Evolutionary conservation across 2,888 invertebrate genomes (phyloP).

Genomic region (Laothoe populi): DNA sequence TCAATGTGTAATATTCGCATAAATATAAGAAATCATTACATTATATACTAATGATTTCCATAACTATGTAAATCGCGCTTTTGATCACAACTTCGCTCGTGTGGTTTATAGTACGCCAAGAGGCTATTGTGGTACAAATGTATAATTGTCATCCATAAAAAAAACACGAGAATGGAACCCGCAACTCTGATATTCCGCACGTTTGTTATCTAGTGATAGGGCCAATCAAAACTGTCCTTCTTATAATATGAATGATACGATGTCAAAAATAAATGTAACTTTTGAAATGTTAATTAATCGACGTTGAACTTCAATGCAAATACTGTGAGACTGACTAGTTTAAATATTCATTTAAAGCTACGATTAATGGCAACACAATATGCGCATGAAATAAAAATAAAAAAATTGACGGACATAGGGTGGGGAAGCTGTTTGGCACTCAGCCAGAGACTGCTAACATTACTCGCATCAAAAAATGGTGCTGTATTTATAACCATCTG

Average conservation of each 20-base stretch:
- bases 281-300: conserved; percentile 21
- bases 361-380: conserved; percentile 67
- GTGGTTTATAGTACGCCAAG: no score
- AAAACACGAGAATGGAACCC: no score
- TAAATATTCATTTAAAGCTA: conserved; percentile 51
- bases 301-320: conserved; percentile 38
- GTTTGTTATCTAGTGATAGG: no score
- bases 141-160: not conserved
- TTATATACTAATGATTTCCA: no score
- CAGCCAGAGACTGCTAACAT: conserved; percentile 69
- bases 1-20: not conserved
- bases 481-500: conserved; percentile 46
- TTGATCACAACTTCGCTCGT: no score
- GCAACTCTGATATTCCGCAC: no score
- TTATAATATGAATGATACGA: no score
- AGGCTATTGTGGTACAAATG: no score
- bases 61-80: no score
- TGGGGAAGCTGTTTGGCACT: conserved; percentile 64
- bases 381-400: conserved; percentile 71
- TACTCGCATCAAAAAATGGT: conserved; percentile 60
- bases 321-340: conserved; percentile 41
- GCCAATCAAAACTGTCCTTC: no score
- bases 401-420: conserved; percentile 54
- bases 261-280: no score
- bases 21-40: not conserved